Base-by-base conservation (phyloP, 2,888 invertebrate genomes). In the Cerastis leucographa region DNA sequence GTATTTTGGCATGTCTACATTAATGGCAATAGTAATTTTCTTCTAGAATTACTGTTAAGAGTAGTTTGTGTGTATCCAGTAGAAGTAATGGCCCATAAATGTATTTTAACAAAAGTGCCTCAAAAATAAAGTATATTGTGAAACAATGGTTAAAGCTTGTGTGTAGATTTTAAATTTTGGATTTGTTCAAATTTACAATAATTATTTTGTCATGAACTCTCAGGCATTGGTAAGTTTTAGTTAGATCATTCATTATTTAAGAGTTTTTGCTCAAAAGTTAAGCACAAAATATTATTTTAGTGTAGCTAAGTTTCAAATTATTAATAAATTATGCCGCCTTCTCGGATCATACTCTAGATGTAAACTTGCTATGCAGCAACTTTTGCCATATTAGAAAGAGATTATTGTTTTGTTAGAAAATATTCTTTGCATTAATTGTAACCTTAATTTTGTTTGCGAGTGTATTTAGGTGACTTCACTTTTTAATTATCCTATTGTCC, bases 311-410 rank as follows among this genome's bases (percentile, higher is more conserved):
- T 40, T 59, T 42, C 40, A 66, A 67, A 70, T 54, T 40, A 62
- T 42, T 66, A 71, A 59, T 46, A 66, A 83, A 78, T 62, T 29
- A 79, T 85, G 74, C 88, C 88, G 89, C 89, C 86, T 87, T 78
- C 70, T 82, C 29, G 83, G 85, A 85, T 81, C 84, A 14, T 29
- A 70, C 80, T 88, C 68, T 84, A 81, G 71, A 74, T 79, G 65
- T 88, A 56, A 74, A 78, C 66, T 85, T 80, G 79, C 78, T 81
- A 81, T 67, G 77, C 72, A 83, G 65, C 69, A 85, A 71, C 22
- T 69, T 79, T 87, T 89, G 87, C 87, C 87, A 87, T 87, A 89
- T 83, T 81, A 87, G 76, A 77, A 74, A 78, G 66, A 83, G 78
- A 77, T 76, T 71, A 74, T 74, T 79, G 68, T 83, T 75, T 81